These are phyloP conservation scores for Penaeus japonicus DNA, from an alignment of 1,140 invertebrate genomes.

Conservation along the genomic window DNA sequence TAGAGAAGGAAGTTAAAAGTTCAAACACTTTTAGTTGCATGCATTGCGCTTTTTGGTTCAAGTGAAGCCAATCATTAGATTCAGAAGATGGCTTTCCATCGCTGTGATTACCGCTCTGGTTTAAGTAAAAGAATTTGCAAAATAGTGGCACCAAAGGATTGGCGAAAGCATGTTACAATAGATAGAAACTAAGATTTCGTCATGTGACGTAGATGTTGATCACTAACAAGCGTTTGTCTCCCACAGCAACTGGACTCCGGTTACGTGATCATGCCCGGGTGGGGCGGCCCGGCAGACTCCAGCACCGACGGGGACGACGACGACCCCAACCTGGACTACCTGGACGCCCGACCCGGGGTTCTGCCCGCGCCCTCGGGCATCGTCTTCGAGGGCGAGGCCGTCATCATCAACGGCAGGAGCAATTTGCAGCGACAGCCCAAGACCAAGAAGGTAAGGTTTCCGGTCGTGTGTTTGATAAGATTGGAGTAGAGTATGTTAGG, in stretches of 20 bases:
- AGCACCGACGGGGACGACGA: constrained; percentile 71
- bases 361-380: constrained; percentile 83
- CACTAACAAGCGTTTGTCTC: background rate
- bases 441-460: constrained; percentile 71
- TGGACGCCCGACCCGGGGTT: constrained; percentile 61
- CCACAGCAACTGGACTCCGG: constrained; percentile 69
- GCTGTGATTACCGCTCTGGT: too few species aligned
- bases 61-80: too few species aligned
- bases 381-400: constrained; percentile 84
- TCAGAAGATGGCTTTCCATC: too few species aligned
- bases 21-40: too few species aligned
- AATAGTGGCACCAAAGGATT: too few species aligned
- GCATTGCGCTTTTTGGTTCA: too few species aligned
- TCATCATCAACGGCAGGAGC: constrained; percentile 86
- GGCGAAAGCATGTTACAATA: too few species aligned
- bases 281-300: constrained; percentile 71
- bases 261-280: constrained; percentile 70
- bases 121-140: too few species aligned
- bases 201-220: background rate
- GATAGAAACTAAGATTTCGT: too few species aligned
- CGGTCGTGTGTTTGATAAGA: background rate
- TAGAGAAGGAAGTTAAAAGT: too few species aligned
- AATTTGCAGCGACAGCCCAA: constrained; percentile 74
- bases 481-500: too few species aligned
- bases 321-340: constrained; percentile 66